Evolutionary conservation across 2,888 invertebrate genomes (phyloP).

Genomic region (Cryptosula pallasiana): DNA sequence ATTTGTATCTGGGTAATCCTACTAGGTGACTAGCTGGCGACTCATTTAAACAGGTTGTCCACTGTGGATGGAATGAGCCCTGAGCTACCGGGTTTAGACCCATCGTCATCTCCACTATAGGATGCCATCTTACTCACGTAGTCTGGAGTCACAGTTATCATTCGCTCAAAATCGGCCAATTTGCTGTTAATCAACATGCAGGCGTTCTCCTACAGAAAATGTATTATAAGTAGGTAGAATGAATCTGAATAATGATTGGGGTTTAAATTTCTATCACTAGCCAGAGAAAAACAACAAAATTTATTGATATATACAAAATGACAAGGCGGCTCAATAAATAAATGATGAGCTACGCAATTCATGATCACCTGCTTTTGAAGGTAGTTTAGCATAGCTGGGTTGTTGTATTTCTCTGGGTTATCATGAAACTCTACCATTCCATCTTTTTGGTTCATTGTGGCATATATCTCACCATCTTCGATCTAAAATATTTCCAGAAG

Average conservation of each 20-base stretch:
- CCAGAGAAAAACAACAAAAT: no score
- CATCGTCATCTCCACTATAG: constrained; percentile 3
- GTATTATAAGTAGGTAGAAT: no score
- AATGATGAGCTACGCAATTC: no score
- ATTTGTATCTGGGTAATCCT: no score
- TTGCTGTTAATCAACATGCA: constrained; percentile 84
- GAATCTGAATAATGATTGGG: no score
- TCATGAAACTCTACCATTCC: constrained; percentile 96
- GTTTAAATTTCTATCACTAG: no score
- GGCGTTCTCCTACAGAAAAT: constrained; percentile 64
- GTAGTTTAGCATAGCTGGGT: constrained; percentile 77
- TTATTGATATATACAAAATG: no score
- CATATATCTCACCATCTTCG: constrained; percentile 92
- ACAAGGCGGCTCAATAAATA: no score
- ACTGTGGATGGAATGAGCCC: no score
- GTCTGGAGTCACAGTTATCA: constrained; percentile 84
- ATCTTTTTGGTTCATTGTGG: constrained; percentile 93
- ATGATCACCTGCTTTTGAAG: constrained; percentile 68
- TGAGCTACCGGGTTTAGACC: neutral
- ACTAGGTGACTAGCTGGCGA: no score
- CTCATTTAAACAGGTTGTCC: no score
- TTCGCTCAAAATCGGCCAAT: constrained; percentile 87
- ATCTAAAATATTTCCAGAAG: no score
- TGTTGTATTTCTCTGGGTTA: constrained; percentile 89
- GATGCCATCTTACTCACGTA: constrained; percentile 59